A percentile compares a stretch with the other conserved stretches of the same genome.
Conservation (phyloP, 2,888 invertebrate species). For the Strigamia maritima region DNA sequence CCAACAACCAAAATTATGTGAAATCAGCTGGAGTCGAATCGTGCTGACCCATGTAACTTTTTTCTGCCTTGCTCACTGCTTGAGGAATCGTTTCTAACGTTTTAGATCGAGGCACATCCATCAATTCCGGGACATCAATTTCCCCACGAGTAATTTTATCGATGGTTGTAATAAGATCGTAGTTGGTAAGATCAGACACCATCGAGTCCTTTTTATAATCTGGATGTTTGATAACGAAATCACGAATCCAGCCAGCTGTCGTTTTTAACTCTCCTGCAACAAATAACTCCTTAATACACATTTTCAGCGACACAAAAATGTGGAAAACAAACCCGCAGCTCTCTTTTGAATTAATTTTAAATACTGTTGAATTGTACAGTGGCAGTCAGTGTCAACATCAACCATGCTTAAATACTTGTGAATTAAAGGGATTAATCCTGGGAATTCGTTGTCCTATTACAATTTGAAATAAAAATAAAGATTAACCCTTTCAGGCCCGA, state of each 20-base stretch:
- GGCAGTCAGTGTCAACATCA: slow-evolving; percentile 97
- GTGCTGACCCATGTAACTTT: slow-evolving; percentile 33
- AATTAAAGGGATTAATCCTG: slow-evolving; percentile 90
- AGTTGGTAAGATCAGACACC: slow-evolving; percentile 82
- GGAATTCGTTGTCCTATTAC: slow-evolving; percentile 75
- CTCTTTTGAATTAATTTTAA: slow-evolving; percentile 75
- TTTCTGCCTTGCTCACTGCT: slow-evolving; percentile 42
- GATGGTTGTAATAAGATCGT: slow-evolving; percentile 78
- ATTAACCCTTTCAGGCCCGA: no score
- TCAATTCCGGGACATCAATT: slow-evolving; percentile 68
- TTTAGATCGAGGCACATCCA: slow-evolving; percentile 54
- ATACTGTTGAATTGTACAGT: slow-evolving; percentile 95
- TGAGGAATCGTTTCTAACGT: slow-evolving; percentile 43
- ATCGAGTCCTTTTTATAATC: slow-evolving; percentile 88
- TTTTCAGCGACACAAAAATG: neutral
- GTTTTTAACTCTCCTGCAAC: slow-evolving; percentile 79
- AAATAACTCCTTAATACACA: neutral
- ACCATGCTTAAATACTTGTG: slow-evolving; percentile 89
- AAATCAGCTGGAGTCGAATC: neutral
- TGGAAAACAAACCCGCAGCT: slow-evolving; percentile 52
- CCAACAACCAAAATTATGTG: neutral
- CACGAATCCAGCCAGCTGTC: slow-evolving; percentile 90
- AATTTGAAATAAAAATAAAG: neutral
- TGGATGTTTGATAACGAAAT: slow-evolving; percentile 81
- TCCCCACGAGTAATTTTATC: slow-evolving; percentile 70